These are phyloP conservation scores for Centropristis striata DNA, from an alignment of 2,113 vertebrate species.

Conservation along the genomic window DNA sequence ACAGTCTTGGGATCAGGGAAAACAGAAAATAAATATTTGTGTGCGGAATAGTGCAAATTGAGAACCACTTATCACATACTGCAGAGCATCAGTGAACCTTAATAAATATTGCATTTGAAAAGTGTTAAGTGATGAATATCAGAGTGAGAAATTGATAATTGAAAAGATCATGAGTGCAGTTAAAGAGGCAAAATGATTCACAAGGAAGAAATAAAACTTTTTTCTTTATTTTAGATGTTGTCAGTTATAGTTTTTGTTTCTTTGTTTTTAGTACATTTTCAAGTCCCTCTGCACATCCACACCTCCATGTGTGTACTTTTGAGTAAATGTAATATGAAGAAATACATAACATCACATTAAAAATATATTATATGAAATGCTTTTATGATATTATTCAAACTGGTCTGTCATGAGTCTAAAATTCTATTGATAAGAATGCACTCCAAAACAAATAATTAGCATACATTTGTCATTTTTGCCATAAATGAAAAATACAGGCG, in stretches of 20 bases:
- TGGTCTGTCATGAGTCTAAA: not conserved
- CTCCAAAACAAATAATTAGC: not conserved
- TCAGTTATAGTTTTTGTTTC: no score
- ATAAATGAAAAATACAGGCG: not conserved
- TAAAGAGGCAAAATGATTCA: not conserved
- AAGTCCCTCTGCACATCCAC: not conserved
- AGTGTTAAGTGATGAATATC: not conserved
- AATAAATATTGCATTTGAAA: not conserved
- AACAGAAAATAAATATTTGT: not conserved
- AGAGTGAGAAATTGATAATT: slow-evolving; percentile 7
- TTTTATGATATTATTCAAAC: not conserved
- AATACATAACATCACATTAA: not conserved
- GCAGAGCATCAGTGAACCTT: not conserved
- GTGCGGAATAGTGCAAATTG: not conserved
- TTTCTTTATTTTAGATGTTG: not conserved
- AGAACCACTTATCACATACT: not conserved
- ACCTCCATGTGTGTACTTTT: not conserved
- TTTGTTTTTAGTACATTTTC: not conserved
- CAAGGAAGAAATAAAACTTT: not conserved
- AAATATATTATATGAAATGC: not conserved
- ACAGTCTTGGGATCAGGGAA: not conserved
- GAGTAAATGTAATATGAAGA: not conserved
- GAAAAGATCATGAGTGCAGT: not conserved
- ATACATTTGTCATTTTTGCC: not conserved
- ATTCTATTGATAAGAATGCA: not conserved